Base-by-base conservation (phyloP, 1,140 invertebrate species). In the Trachelipus rathkii region DNA sequence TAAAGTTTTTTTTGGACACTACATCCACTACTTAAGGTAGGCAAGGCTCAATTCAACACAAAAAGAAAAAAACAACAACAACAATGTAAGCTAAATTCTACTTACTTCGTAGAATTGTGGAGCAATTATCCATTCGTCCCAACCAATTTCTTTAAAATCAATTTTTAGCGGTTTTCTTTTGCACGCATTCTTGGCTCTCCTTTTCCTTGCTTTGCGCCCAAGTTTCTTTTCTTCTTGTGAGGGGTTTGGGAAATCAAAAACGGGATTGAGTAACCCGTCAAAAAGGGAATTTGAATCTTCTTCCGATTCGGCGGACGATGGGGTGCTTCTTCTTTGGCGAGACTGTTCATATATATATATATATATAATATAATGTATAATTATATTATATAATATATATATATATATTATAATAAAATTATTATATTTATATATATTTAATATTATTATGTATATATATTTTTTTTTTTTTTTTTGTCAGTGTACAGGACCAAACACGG, bases 71-170 rank as follows among this genome's bases (percentile, higher is more conserved):
- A 79, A 75, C 83, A 76, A 78, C 72, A 77, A 68, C 70, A 44
- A 73, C 7, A 72, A 69, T 13, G 15, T 79, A 71, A n/a, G 10
- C 3, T 67, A 60, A 53, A 13, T 43, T 53, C 10, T 70, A 77
- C 82, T 82, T 77, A 87, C 87, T 79, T 90, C 88, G 79, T 90
- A 90, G 0, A 87, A 88, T 0, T 84, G 86, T 2, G 90, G 90
- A 19, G 89, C 89, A 4, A 91, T 88, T 24, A 91, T 89, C 88
- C 89, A 90, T 43, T 87, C 85, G 77, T 90, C 89, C 83, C 89
- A 91, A 9, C 89, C 85, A 44, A 91, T 90, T 75, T 89, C 84
- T 4, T 87, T 84, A 82, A 91, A 91, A 79, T 89, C 86, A 0
- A 90, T 86, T 80, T 88, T 87, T 9, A 91, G 82, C 0, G 89